Percentiles rank a stretch among this genome's conserved stretches.
phyloP scores from a whole-genome alignment of 2,113 vertebrate genomes.

The Carollia perspicillata region DNA sequence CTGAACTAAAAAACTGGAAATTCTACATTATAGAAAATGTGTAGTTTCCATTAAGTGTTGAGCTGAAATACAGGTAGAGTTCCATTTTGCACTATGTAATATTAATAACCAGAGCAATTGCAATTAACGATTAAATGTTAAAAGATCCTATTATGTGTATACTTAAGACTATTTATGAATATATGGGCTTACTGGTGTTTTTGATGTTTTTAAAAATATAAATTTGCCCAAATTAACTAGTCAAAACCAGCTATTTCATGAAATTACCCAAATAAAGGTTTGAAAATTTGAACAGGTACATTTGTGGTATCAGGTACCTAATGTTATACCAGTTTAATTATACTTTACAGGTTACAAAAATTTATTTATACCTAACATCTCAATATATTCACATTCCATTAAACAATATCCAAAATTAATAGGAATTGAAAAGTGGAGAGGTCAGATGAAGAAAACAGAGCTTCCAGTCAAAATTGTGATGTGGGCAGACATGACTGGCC shows the following conservation, averaged over 20 bases:
- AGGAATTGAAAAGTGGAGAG: background rate
- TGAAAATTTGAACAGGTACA: background rate
- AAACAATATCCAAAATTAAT: background rate
- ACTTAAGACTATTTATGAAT: background rate
- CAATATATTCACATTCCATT: background rate
- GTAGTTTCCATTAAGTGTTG: background rate
- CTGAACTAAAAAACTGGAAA: conserved; percentile 32
- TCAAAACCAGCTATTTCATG: background rate
- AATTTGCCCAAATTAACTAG: conserved; percentile 1
- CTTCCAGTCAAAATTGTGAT: no score
- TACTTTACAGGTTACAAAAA: background rate
- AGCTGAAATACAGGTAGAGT: background rate
- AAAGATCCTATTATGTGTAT: background rate
- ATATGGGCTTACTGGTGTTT: background rate
- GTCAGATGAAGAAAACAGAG: background rate
- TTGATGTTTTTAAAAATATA: background rate
- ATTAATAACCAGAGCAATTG: background rate
- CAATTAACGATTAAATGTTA: background rate
- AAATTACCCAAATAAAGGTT: background rate
- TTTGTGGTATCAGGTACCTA: background rate
- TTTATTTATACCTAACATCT: background rate
- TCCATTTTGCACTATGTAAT: background rate
- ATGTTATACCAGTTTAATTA: background rate
- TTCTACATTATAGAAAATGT: conserved; percentile 33
- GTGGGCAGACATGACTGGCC: no score